These are phyloP conservation scores for Holothuria leucospilota DNA, from an alignment of 53 echinoderm and acorn worm genomes.

Conservation along the genomic window DNA sequence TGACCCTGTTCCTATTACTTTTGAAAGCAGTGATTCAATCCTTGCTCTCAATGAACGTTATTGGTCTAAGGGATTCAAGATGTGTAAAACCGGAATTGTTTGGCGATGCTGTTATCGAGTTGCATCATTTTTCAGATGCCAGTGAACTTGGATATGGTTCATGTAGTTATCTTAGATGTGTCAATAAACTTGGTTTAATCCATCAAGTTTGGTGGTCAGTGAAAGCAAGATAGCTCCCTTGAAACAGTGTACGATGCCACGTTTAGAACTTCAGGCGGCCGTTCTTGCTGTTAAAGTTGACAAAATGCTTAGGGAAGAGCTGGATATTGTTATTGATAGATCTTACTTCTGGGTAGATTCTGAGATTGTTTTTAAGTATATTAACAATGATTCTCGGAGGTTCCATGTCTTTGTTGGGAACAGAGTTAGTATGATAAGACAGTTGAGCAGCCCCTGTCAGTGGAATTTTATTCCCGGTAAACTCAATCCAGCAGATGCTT, in stretches of 20 bases:
- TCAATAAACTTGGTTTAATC: slow-evolving; percentile 35
- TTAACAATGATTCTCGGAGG: slow-evolving; percentile 49
- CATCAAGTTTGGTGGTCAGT: slow-evolving; percentile 49
- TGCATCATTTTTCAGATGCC: slow-evolving; percentile 68
- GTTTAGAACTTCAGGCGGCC: slow-evolving; percentile 48
- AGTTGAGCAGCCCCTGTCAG: slow-evolving; percentile 17
- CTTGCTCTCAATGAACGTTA: slow-evolving; percentile 16
- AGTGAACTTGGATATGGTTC: slow-evolving; percentile 67
- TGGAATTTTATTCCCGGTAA: neutral
- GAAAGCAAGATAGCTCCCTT: slow-evolving; percentile 55
- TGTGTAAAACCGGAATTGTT: slow-evolving; percentile 49
- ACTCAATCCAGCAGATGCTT: slow-evolving; percentile 24
- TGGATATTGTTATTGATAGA: neutral
- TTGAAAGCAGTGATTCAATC: slow-evolving; percentile 43
- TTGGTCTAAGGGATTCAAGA: slow-evolving; percentile 27
- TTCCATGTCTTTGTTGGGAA: slow-evolving; percentile 64
- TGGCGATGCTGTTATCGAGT: slow-evolving; percentile 16
- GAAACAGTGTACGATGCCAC: slow-evolving; percentile 49
- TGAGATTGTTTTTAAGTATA: too few relatives aligned
- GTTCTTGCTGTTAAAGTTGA: slow-evolving; percentile 42
- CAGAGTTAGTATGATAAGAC: slow-evolving; percentile 36
- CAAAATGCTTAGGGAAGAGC: slow-evolving; percentile 1
- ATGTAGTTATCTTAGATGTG: slow-evolving; percentile 63
- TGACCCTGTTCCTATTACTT: slow-evolving; percentile 40
- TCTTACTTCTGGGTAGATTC: too few relatives aligned